These are phyloP conservation scores for Muraenolepis orangiensis DNA, from an alignment of 2,797 vertebrate genomes.

Conservation along the genomic window DNA sequence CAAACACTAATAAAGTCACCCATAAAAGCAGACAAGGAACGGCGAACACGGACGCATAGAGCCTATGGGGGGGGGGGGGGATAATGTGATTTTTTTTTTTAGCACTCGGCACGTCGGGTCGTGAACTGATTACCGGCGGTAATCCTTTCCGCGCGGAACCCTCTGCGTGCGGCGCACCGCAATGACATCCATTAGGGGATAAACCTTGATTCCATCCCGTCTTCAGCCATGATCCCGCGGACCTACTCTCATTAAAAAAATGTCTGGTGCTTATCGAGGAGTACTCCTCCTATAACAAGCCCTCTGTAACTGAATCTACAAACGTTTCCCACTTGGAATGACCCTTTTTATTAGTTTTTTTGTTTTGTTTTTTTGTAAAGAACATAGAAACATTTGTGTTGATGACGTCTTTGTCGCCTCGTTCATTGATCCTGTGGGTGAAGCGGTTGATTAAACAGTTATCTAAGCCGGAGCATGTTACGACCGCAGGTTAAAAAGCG, in stretches of 20 bases:
- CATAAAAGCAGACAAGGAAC: constrained; percentile 38
- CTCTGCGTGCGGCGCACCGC: constrained; percentile 40
- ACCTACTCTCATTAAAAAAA: background rate
- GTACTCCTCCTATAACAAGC: background rate
- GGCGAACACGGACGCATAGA: constrained; percentile 32
- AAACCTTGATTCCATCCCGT: constrained; percentile 27
- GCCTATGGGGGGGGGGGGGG: constrained; percentile 29
- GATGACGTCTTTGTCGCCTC: background rate
- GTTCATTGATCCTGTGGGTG: background rate
- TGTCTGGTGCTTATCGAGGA: background rate
- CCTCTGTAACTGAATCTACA: background rate
- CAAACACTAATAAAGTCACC: constrained; percentile 44
- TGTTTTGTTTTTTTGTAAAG: background rate
- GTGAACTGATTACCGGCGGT: constrained; percentile 68
- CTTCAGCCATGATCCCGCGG: background rate
- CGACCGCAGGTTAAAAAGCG: too few relatives aligned
- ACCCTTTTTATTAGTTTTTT: background rate
- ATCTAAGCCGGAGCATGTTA: background rate
- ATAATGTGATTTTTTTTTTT: constrained; percentile 71
- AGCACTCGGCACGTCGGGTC: constrained; percentile 57
- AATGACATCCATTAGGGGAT: constrained; percentile 42
- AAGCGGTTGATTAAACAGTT: background rate
- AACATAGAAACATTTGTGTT: background rate
- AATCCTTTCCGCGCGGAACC: constrained; percentile 63
- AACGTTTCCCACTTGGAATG: background rate